Percentiles rank a stretch among this genome's conserved stretches.
These are phyloP conservation scores for Phodopus roborovskii DNA, from an alignment of 2,113 vertebrate genomes.

Conservation along the genomic window DNA sequence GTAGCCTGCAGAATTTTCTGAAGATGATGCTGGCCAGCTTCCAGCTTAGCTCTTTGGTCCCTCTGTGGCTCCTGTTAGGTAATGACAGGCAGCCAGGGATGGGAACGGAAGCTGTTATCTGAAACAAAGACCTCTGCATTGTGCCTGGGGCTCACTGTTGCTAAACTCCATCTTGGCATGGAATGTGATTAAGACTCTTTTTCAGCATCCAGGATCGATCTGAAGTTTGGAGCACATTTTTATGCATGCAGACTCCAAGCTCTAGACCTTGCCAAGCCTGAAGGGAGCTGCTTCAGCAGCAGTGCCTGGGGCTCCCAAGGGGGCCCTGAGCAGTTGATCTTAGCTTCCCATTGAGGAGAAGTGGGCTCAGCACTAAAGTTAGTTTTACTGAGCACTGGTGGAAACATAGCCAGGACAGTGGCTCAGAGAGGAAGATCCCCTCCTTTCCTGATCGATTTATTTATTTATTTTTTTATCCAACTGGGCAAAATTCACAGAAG, in stretches of 20 bases:
- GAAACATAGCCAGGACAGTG: not conserved
- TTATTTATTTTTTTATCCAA: constrained; percentile 33
- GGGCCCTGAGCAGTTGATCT: not conserved
- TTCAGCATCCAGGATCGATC: not conserved
- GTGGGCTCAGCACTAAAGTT: not conserved
- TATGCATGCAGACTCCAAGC: constrained; percentile 34
- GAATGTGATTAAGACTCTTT: constrained; percentile 46
- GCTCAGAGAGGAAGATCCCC: not conserved
- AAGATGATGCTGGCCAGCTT: not conserved
- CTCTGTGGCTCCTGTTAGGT: not conserved
- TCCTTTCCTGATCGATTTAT: not conserved
- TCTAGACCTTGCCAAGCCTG: constrained; percentile 2
- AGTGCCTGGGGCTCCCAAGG: not conserved
- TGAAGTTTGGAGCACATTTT: constrained; percentile 50
- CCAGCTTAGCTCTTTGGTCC: not conserved
- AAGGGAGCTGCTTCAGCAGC: constrained; percentile 3
- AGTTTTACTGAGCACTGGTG: not conserved
- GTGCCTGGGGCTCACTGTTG: not conserved
- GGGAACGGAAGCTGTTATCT: not conserved
- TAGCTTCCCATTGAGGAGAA: not conserved
- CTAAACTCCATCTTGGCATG: constrained; percentile 47
- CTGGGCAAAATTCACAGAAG: not conserved
- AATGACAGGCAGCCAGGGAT: not conserved
- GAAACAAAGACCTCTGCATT: constrained; percentile 19
- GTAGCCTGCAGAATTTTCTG: not conserved